Evolutionary conservation across 1,140 invertebrate species (phyloP), one percentile per base, ranked within the genome.

Genomic region (Epicauta chinensis): DNA sequence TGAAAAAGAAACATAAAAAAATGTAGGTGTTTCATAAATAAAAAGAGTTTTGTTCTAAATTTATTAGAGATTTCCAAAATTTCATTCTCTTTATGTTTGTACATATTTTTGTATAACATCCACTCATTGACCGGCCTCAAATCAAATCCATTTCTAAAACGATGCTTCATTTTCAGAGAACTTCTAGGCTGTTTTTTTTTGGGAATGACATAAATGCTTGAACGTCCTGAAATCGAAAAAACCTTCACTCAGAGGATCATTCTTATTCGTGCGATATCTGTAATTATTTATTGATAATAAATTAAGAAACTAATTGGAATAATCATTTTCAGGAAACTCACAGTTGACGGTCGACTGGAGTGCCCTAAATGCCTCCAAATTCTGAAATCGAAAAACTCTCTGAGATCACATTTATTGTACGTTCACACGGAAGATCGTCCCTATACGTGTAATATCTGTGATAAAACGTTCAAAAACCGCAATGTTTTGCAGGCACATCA

Each of bases 371-470:
- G 55, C 36, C 44, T 38, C 4, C 45, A 53, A 35, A 35, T 17
- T 12, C 58, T 69, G 69, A 7, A 62, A 56, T 39, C 71, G 66
- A 3, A 70, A 66, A 67, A 70, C 64, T 12, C 29, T 12, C 29
- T 49, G 47, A 70, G 75, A 6, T 75, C 80, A 50, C 82, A 85
- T 56, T 0, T 44, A 15, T 69, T 77, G 37, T 70, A 80, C 10
- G 74, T 77, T 5, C 80, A 83, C 45, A 76, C 72, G 0, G 75
- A 75, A 0, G 68, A 75, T 35, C 75, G 76, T 44, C 78, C 79
- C 0, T 82, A 73, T 56, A 63, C 73, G 2, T 84, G 82, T 57
- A 67, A 77, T 45, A 59, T 78, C 2, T 84, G 82, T 61, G 77
- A 75, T 0, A 75, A 76, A 45, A 60, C 71, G 0, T 82, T 81